A percentile compares a stretch with the other conserved stretches of the same genome.
Conservation (phyloP, 1,140 invertebrate genomes). For the Paralvinella palmiformis region DNA sequence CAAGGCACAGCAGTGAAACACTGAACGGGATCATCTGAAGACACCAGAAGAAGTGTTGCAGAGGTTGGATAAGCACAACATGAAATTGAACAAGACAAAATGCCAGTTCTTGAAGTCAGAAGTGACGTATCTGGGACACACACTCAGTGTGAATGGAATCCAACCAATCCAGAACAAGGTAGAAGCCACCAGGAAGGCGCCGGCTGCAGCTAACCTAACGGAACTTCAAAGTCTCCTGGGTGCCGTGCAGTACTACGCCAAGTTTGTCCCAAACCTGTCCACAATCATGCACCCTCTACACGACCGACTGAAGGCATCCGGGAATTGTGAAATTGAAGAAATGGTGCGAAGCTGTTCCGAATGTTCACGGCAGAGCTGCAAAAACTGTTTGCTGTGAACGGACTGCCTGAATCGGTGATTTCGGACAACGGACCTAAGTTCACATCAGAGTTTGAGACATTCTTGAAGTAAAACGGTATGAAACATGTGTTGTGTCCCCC, state of each 20-base stretch:
- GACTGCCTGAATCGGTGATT: slow-evolving; percentile 15
- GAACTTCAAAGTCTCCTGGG: background rate
- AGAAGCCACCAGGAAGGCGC: background rate
- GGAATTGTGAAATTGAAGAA: slow-evolving; percentile 36
- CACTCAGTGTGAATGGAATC: no score
- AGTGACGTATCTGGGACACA: no score
- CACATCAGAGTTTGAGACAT: slow-evolving; percentile 29
- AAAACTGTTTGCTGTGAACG: background rate
- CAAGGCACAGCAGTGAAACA: no score
- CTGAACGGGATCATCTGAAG: no score
- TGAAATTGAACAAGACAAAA: no score
- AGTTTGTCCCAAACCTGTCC: slow-evolving; percentile 4
- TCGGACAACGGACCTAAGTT: slow-evolving; percentile 30
- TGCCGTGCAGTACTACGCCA: background rate
- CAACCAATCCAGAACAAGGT: background rate
- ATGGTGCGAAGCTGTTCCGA: slow-evolving; percentile 49
- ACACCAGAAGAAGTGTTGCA: no score
- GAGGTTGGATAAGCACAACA: no score
- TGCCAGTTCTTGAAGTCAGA: no score
- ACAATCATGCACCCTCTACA: background rate
- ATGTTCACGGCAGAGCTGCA: no score
- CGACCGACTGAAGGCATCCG: background rate
- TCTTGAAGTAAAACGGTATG: slow-evolving; percentile 22
- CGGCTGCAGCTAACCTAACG: no score
- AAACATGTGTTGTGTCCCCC: slow-evolving; percentile 26